Conservation (phyloP, 2,888 invertebrate genomes). For the Drymonia ruficornis region DNA sequence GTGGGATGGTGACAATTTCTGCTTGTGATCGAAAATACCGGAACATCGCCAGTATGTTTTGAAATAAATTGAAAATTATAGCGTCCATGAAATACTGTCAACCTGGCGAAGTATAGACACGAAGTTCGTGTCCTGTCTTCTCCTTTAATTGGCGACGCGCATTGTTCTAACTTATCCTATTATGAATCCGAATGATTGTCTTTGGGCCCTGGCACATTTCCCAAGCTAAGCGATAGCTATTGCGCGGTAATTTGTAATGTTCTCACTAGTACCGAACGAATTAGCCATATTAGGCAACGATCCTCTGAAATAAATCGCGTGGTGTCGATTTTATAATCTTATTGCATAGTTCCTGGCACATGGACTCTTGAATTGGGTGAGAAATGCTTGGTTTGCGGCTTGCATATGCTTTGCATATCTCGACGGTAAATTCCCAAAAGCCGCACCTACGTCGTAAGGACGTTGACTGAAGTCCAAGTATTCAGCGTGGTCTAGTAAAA, state of each 20-base stretch:
- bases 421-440: constrained; percentile 58
- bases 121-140: constrained; percentile 66
- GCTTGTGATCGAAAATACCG: constrained; percentile 46
- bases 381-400: constrained; percentile 62
- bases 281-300: constrained; percentile 46
- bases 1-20: constrained; percentile 56
- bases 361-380: constrained; percentile 62
- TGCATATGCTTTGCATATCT: constrained; percentile 69
- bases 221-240: constrained; percentile 47
- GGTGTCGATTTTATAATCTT: constrained; percentile 60
- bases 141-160: constrained; percentile 70
- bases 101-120: constrained; percentile 57
- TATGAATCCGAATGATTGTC: constrained; percentile 52
- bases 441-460: constrained; percentile 40
- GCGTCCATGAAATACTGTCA: constrained; percentile 63
- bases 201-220: constrained; percentile 49
- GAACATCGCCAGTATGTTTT: constrained; percentile 50
- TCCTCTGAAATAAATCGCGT: constrained; percentile 43
- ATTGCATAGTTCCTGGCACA: constrained; percentile 48
- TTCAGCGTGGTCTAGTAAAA: constrained; percentile 43
- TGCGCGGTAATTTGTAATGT: constrained; percentile 45
- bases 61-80: constrained; percentile 70
- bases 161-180: constrained; percentile 61
- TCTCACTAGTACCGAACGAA: constrained; percentile 54
- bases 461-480: constrained; percentile 32